phyloP scores from a whole-genome alignment of 1,140 invertebrate species.

The Drusus annulatus region DNA sequence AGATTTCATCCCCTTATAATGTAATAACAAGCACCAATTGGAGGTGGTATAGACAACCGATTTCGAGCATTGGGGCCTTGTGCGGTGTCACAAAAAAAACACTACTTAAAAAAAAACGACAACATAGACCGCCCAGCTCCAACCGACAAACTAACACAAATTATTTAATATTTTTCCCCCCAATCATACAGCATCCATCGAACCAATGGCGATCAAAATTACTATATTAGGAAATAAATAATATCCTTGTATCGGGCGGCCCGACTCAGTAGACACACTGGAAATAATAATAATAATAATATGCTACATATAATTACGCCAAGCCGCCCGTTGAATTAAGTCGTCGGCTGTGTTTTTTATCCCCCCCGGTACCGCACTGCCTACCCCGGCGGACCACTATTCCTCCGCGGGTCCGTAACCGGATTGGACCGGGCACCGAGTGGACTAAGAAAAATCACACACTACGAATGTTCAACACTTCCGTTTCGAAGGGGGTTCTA shows the following conservation, averaged over 20 bases:
- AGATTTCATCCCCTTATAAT: too few relatives aligned
- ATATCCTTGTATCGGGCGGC: constrained; percentile 1
- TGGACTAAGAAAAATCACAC: not conserved
- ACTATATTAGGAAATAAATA: constrained; percentile 28
- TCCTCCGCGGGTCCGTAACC: not conserved
- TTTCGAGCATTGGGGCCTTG: too few relatives aligned
- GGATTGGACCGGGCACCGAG: not conserved
- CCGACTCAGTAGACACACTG: not conserved
- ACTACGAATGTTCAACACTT: not conserved
- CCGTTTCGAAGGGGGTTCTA: too few relatives aligned
- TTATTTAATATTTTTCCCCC: too few relatives aligned
- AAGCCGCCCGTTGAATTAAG: not conserved
- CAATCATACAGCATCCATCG: too few relatives aligned
- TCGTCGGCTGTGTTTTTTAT: constrained; percentile 14
- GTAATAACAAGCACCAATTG: too few relatives aligned
- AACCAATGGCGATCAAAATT: not conserved
- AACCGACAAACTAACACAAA: too few relatives aligned
- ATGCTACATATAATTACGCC: constrained; percentile 7
- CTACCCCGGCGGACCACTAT: not conserved
- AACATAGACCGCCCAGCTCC: too few relatives aligned
- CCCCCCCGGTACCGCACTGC: not conserved
- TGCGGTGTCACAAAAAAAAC: too few relatives aligned
- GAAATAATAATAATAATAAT: too few relatives aligned
- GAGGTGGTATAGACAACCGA: too few relatives aligned
- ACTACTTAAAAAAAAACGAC: too few relatives aligned